Base-by-base conservation (phyloP, 2,113 vertebrate species). In the Gallinago jamesoni region DNA sequence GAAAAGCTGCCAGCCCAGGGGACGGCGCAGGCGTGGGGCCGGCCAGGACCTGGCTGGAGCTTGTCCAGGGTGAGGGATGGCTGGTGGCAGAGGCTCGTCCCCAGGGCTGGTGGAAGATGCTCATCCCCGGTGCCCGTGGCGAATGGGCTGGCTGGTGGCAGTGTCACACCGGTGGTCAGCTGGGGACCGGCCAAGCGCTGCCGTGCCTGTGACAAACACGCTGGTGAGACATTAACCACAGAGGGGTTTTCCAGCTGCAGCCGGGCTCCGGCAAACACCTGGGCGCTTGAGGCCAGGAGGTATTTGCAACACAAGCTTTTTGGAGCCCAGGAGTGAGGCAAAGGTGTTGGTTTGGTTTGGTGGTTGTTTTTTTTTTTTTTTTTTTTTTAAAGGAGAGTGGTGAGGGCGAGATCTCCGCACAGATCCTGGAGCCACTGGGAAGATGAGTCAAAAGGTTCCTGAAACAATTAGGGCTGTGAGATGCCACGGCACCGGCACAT, bases 161-260 rank as follows among this genome's bases (percentile, higher is more conserved):
- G 10, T 5, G 33, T 53, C 8, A 8, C 8, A 16, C 33, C 20
- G 2, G 86, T 67, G 19, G 77, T 27, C 39, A 86, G 94, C 76
- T 7, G 14, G 25, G 73, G 66, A 39, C 21, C 23, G 70, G 85
- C 48, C 56, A 74, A 43, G 79, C 43, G 1, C 14, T 37, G 87
- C 90, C 64, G 47, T 8, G 12, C 25, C 14, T 91, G 96, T 85
- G 97, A 90, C 13, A 1, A 90, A 69, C 95, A 85, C 21, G 76
- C 63, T 7, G 73, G 55, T 24, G 5, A 47, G 89, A 69, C 95
- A 52, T 19, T 10, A 63, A 37, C 76, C 83, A 5, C 93, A 3
- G 33, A 93, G 97, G 97, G 97, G 92, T 94, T 98, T 97, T 96
- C 93, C 95, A 84, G 84, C 91, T 70, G 74, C 70, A 91, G 81